Evolutionary conservation across 2,113 vertebrate species (phyloP), one percentile per base, ranked within the genome.

Genomic region (Dipodomys ordii): DNA sequence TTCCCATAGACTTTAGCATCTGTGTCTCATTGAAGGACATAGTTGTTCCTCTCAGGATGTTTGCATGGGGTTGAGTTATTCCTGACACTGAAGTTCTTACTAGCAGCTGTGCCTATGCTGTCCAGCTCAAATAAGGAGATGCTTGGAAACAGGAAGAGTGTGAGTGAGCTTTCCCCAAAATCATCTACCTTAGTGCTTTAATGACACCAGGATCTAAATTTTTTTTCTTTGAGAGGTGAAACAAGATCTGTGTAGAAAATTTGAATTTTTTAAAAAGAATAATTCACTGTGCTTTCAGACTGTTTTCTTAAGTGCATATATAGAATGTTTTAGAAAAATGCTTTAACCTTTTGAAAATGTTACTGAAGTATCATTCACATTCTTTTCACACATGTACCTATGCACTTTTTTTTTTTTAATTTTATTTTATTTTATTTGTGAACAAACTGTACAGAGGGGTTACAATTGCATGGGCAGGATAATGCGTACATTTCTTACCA

Each of bases 161-260:
- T 49, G 49, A 49, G 49, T 49, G 49, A 49, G 9, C 49, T 49
- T 49, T 49, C 12, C 9, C 49, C 12, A 12, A 49, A 49, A 49
- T 49, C 49, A 49, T 49, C 49, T 49, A 12, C 49, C 49, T 49
- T 49, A 12, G 39, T 49, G 12, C 10, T 12, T 49, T 49, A 10
- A 49, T 49, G 49, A 49, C 49, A 49, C 12, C 49, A 49, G 49
- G 49, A 49, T 12, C 49, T 49, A 49, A 49, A 49, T 86, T 60
- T 88, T 83, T 92, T 92, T 62, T 78, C 60, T 92, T 90, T 49
- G 12, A 25, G 67, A 68, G 72, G 7, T 72, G 82, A 84, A 64
- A 39, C n/a, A 90, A 71, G 25, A 39, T 39, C 49, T 44, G 20
- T 87, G 73, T 84, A 60, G 62, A 67, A 87, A 83, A 19, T 7